These are phyloP conservation scores for Drosophila tripunctata DNA, from an alignment of 2,888 invertebrate genomes.

Conservation along the genomic window DNA sequence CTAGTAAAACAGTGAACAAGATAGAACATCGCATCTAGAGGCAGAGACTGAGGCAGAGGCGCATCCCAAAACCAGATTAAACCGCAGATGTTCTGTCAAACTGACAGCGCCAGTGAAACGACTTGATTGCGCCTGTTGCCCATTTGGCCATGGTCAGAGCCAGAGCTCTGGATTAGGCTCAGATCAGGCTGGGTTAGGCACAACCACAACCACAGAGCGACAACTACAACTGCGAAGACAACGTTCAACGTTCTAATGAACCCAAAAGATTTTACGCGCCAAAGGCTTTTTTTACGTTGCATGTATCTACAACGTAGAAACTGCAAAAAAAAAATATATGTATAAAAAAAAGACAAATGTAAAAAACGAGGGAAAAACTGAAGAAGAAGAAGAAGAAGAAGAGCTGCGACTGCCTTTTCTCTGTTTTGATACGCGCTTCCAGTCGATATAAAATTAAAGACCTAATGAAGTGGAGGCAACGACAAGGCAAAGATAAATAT, in stretches of 20 bases:
- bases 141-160: constrained; percentile 22
- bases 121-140: constrained; percentile 73
- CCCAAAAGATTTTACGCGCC: constrained; percentile 79
- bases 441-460: constrained; percentile 78
- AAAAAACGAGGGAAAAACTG: constrained; percentile 3
- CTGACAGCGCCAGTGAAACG: constrained; percentile 72
- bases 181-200: constrained; percentile 18
- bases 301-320: constrained; percentile 43
- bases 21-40: constrained; percentile 46
- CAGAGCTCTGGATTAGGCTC: constrained; percentile 4
- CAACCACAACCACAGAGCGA: constrained; percentile 9
- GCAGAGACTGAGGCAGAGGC: too few species aligned
- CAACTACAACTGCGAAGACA: constrained; percentile 26
- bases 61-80: constrained; percentile 73
- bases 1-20: constrained; percentile 8
- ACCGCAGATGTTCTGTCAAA: constrained; percentile 79
- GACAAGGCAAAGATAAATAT: constrained; percentile 76
- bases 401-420: constrained; percentile 58
- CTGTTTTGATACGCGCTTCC: constrained; percentile 75
- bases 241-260: constrained; percentile 80
- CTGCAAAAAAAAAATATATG: constrained; percentile 53
- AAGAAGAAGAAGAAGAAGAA: background rate
- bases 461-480: constrained; percentile 79
- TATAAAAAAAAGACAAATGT: background rate
- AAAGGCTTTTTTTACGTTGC: constrained; percentile 71